These are phyloP conservation scores for Melanotaenia parkinsoni DNA, from an alignment of 2,797 vertebrate species.

Conservation along the genomic window DNA sequence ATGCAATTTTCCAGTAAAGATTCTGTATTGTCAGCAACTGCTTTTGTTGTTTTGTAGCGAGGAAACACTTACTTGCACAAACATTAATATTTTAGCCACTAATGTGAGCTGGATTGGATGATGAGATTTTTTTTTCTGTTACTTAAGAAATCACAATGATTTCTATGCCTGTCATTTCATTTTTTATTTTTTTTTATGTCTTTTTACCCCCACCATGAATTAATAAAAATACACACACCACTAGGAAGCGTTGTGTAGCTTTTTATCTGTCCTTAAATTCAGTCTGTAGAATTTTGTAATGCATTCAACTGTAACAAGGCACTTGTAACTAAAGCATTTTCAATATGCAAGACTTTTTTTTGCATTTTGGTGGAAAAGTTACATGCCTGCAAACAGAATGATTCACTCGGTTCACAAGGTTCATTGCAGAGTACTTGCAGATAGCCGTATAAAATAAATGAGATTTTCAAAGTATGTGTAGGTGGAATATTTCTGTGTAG, in stretches of 20 bases:
- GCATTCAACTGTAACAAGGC: slow-evolving; percentile 33
- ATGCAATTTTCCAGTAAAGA: slow-evolving; percentile 13
- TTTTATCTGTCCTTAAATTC: slow-evolving; percentile 23
- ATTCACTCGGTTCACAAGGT: slow-evolving; percentile 76
- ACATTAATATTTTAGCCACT: not conserved
- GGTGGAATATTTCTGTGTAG: slow-evolving; percentile 78
- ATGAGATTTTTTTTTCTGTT: not conserved
- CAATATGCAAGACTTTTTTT: slow-evolving; percentile 53
- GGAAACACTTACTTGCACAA: slow-evolving; percentile 1
- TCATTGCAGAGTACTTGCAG: slow-evolving; percentile 74
- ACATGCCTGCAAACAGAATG: slow-evolving; percentile 57
- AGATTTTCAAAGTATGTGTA: slow-evolving; percentile 79
- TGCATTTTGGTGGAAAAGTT: slow-evolving; percentile 59
- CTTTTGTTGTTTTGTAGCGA: slow-evolving; percentile 9
- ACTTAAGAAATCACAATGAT: not conserved
- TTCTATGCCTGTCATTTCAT: slow-evolving; percentile 6
- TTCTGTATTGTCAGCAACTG: slow-evolving; percentile 23
- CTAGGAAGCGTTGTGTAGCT: not conserved
- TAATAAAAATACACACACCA: not conserved
- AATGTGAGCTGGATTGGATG: not conserved
- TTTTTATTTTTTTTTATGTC: not conserved
- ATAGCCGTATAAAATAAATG: slow-evolving; percentile 78
- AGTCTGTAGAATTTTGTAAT: slow-evolving; percentile 3
- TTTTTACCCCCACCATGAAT: not conserved
- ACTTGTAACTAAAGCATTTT: slow-evolving; percentile 49